phyloP scores from a whole-genome alignment of 1,140 invertebrate species.

The Phenacoccus solenopsis region DNA sequence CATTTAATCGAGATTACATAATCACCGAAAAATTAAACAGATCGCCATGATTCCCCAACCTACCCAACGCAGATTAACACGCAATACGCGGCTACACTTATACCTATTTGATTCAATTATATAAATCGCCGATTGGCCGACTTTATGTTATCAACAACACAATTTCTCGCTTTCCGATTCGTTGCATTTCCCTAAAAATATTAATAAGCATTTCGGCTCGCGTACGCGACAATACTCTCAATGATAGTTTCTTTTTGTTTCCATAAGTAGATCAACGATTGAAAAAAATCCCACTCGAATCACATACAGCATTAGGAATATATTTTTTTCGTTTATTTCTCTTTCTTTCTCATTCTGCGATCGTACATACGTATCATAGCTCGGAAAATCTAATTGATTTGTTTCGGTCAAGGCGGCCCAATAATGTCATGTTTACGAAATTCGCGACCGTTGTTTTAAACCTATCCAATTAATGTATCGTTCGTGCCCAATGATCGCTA shows the following conservation, averaged over 20 bases:
- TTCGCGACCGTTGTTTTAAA: not conserved
- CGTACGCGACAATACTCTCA: not conserved
- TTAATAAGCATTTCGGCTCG: too few species aligned
- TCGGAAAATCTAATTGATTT: not conserved
- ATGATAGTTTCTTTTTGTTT: not conserved
- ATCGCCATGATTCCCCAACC: too few species aligned
- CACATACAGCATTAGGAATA: not conserved
- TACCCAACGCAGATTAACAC: too few species aligned
- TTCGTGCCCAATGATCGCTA: too few species aligned
- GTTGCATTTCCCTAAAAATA: not conserved
- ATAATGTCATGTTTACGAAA: not conserved
- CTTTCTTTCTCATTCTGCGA: too few species aligned
- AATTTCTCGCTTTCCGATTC: slow-evolving; percentile 1
- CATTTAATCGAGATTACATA: too few species aligned
- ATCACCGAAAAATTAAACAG: too few species aligned
- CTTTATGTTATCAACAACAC: not conserved
- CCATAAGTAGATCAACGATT: too few species aligned
- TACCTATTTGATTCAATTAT: too few species aligned
- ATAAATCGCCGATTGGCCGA: not conserved
- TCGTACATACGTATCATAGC: too few species aligned
- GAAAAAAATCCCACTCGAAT: not conserved
- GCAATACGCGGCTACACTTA: too few species aligned
- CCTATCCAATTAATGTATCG: too few species aligned
- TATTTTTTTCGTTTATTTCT: not conserved
- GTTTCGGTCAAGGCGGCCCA: not conserved